Conservation (phyloP, 2,797 vertebrate species). For the Enteromius argenteus region DNA sequence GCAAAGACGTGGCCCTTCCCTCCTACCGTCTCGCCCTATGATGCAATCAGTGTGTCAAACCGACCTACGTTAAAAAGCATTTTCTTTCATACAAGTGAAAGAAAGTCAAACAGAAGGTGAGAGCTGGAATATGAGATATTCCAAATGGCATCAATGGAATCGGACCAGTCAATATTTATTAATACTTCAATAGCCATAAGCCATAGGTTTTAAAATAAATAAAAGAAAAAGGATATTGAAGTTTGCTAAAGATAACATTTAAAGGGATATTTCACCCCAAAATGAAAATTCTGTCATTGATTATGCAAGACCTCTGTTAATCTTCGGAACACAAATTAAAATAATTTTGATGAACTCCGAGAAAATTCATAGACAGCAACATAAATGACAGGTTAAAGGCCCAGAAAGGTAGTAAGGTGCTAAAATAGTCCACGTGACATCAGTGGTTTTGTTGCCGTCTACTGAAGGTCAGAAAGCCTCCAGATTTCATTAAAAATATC, state of each 20-base stretch:
- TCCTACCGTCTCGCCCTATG: background rate
- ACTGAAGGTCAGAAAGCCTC: background rate
- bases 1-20: background rate
- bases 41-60: slow-evolving; percentile 24
- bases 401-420: background rate
- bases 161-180: background rate
- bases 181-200: background rate
- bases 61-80: background rate
- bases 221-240: background rate
- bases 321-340: background rate
- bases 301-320: background rate
- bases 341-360: background rate
- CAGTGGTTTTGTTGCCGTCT: background rate
- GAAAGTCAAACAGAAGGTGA: background rate
- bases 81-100: background rate
- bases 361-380: background rate
- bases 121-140: background rate
- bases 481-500: background rate
- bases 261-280: background rate
- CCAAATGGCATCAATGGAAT: background rate
- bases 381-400: background rate
- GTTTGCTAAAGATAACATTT: background rate
- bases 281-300: background rate
- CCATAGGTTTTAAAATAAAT: background rate
- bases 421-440: background rate